phyloP scores from a whole-genome alignment of 2,113 vertebrate genomes.

The Salvelinus namaycush region DNA sequence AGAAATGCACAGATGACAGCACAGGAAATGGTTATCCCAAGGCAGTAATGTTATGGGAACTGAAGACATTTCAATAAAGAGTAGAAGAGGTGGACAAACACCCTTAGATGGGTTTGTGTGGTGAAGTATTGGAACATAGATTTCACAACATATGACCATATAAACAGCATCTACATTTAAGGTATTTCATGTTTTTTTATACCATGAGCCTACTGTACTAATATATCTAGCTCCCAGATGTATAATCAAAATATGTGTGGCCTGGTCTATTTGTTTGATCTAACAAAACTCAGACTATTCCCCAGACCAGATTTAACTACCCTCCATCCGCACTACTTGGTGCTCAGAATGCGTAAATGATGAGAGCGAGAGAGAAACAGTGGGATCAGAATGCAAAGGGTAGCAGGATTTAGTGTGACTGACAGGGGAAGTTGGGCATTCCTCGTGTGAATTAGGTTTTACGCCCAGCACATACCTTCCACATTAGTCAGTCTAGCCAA shows the following conservation, averaged over 20 bases:
- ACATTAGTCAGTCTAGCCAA: slow-evolving; percentile 64
- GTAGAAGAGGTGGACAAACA: background rate
- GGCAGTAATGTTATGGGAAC: slow-evolving; percentile 60
- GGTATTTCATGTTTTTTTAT: too few species aligned
- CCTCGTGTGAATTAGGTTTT: slow-evolving; percentile 64
- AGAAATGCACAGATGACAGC: slow-evolving; percentile 24
- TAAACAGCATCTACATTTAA: too few species aligned
- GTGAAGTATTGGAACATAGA: background rate
- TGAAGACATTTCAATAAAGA: slow-evolving; percentile 34
- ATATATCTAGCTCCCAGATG: background rate
- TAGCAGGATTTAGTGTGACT: slow-evolving; percentile 55
- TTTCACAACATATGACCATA: background rate
- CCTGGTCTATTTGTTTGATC: slow-evolving; percentile 45
- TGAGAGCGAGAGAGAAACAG: slow-evolving; percentile 40
- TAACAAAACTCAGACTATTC: slow-evolving; percentile 45
- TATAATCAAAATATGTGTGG: slow-evolving; percentile 54
- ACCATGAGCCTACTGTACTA: too few species aligned
- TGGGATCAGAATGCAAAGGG: slow-evolving; percentile 52
- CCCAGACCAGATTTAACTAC: slow-evolving; percentile 49
- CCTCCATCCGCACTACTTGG: slow-evolving; percentile 48
- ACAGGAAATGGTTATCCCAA: slow-evolving; percentile 49
- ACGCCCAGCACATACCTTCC: slow-evolving; percentile 77
- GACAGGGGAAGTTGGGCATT: slow-evolving; percentile 61
- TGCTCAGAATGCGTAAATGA: slow-evolving; percentile 62
- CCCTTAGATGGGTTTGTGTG: background rate